Conservation (phyloP, 2,888 invertebrate genomes). For the Chrysolina oricalcia region DNA sequence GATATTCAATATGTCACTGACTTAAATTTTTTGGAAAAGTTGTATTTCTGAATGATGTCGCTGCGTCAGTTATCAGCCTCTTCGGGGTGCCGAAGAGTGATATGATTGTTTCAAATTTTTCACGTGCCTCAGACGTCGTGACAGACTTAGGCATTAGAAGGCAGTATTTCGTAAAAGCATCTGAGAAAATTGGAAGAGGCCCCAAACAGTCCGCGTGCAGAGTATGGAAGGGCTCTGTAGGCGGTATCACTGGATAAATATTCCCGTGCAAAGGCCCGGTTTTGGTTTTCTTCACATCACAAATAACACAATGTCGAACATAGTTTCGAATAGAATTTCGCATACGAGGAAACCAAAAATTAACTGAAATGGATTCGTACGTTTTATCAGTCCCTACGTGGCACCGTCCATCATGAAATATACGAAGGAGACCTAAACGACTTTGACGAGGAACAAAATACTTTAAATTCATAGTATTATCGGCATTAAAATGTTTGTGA, state of each 20-base stretch:
- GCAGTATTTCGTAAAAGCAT: conserved; percentile 29
- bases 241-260: conserved; percentile 16
- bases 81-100: too few species aligned
- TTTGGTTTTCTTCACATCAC: conserved; percentile 51
- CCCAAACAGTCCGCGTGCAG: too few species aligned
- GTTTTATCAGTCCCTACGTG: too few species aligned
- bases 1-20: too few species aligned
- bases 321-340: conserved; percentile 56
- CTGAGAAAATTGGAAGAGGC: conserved; percentile 41
- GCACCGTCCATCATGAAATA: too few species aligned
- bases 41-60: conserved; percentile 47
- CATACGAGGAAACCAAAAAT: conserved; percentile 60
- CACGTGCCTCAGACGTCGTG: too few species aligned
- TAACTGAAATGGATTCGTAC: conserved; percentile 50
- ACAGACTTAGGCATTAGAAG: conserved; percentile 38
- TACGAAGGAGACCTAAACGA: too few species aligned
- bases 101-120: too few species aligned
- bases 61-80: too few species aligned
- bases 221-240: conserved; percentile 31
- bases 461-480: conserved; percentile 50
- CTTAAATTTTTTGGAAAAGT: conserved; percentile 50
- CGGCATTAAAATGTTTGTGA: conserved; percentile 52
- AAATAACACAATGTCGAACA: conserved; percentile 56
- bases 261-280: conserved; percentile 32
- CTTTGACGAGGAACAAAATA: background rate